A percentile compares a stretch with the other conserved stretches of the same genome.
phyloP scores from a whole-genome alignment of 2,797 vertebrate genomes.

The Sebastes hubbsi region DNA sequence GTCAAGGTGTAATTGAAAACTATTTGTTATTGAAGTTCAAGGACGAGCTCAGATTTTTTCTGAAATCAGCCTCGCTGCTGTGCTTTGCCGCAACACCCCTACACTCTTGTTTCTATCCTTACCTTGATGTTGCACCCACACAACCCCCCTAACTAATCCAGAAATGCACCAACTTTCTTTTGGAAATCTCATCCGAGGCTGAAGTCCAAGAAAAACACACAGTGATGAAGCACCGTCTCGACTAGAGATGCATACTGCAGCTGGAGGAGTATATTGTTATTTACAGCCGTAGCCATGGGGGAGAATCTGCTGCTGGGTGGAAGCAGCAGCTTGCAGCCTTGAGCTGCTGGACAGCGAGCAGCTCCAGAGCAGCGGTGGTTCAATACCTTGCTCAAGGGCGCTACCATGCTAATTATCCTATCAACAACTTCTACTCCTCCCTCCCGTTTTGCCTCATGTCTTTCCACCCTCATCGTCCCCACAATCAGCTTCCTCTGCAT shows the following conservation, averaged over 20 bases:
- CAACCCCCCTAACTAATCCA: too few species aligned
- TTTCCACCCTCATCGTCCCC: neutral
- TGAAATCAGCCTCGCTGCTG: neutral
- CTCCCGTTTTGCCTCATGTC: neutral
- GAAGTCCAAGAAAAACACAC: slow-evolving; percentile 1
- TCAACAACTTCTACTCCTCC: neutral
- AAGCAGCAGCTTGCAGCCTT: slow-evolving; percentile 32
- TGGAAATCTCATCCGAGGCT: slow-evolving; percentile 11
- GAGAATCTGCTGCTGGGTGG: neutral
- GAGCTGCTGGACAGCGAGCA: slow-evolving; percentile 46
- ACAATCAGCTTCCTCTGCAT: slow-evolving; percentile 25
- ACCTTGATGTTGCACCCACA: neutral
- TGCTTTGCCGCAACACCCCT: neutral
- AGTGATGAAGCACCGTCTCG: slow-evolving; percentile 18
- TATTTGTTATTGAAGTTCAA: neutral
- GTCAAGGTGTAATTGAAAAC: slow-evolving; percentile 26
- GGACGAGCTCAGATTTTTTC: neutral
- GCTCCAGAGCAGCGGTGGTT: slow-evolving; percentile 14
- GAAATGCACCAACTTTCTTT: neutral
- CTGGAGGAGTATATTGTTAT: slow-evolving; percentile 30
- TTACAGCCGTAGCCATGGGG: slow-evolving; percentile 30
- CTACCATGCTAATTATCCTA: slow-evolving; percentile 35
- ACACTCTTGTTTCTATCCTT: neutral
- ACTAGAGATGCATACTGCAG: slow-evolving; percentile 21
- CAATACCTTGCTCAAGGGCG: slow-evolving; percentile 49